These are phyloP conservation scores for Trissoscelio sp. DNA, from an alignment of 2,888 invertebrate genomes.

Conservation along the genomic window DNA sequence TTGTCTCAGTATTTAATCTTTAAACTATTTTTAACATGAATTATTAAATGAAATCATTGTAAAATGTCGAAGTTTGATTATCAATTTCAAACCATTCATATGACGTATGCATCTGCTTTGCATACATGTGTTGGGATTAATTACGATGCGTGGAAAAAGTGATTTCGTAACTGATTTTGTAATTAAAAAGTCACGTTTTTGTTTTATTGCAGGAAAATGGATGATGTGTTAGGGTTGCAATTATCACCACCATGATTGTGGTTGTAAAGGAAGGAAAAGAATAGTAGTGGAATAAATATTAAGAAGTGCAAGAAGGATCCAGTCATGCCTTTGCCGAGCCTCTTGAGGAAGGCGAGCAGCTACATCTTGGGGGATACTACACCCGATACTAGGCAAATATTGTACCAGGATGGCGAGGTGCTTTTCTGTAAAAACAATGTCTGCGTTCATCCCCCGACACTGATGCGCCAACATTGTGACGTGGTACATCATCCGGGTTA, in stretches of 20 bases:
- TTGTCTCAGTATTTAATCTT: too few relatives aligned
- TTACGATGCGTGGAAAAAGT: conserved; percentile 41
- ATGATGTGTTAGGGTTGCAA: conserved; percentile 7
- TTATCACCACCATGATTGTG: conserved; percentile 5
- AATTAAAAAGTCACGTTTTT: neutral
- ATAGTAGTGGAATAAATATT: conserved; percentile 12
- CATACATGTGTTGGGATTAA: conserved; percentile 74
- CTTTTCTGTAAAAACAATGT: conserved; percentile 98
- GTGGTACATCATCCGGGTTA: conserved; percentile 96
- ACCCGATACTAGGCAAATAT: conserved; percentile 80
- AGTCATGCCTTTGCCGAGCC: conserved; percentile 90
- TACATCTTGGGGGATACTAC: conserved; percentile 89
- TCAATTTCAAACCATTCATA: neutral
- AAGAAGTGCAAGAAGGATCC: neutral
- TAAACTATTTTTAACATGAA: too few relatives aligned
- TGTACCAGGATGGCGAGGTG: conserved; percentile 92
- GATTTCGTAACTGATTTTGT: neutral
- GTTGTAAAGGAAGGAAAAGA: conserved; percentile 22
- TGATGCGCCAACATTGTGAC: conserved; percentile 92
- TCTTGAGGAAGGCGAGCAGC: conserved; percentile 91
- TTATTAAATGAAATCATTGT: too few relatives aligned
- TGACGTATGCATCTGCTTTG: conserved; percentile 12
- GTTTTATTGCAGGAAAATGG: conserved; percentile 37
- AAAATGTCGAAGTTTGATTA: neutral
- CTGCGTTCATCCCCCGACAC: conserved; percentile 96